These are phyloP conservation scores for Aphis gossypii DNA, from an alignment of 1,140 invertebrate species.

Conservation along the genomic window DNA sequence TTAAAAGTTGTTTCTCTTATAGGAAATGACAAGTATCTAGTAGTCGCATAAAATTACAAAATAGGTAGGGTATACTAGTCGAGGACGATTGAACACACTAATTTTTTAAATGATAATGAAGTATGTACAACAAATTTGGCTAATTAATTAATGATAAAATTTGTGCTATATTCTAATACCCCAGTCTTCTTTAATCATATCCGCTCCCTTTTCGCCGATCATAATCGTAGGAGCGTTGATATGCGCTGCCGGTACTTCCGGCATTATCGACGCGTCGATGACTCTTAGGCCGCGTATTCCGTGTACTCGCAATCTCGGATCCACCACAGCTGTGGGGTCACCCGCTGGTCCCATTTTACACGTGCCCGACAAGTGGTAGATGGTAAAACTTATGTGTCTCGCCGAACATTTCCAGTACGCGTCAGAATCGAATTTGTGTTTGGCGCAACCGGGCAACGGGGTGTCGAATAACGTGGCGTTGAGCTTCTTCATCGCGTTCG, in stretches of 20 bases:
- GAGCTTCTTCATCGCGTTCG: constrained; percentile 71
- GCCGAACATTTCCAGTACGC: constrained; percentile 75
- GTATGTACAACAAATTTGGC: not conserved
- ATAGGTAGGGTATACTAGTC: not conserved
- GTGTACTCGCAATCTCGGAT: constrained; percentile 70
- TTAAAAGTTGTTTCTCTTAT: not conserved
- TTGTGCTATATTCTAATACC: constrained; percentile 60
- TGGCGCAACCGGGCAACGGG: constrained; percentile 65
- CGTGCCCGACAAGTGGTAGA: constrained; percentile 68
- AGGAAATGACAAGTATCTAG: not conserved
- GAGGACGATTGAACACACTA: not conserved
- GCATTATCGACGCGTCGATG: constrained; percentile 81
- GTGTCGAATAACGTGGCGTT: constrained; percentile 67
- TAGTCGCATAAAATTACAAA: not conserved
- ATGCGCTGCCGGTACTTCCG: constrained; percentile 77
- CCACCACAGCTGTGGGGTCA: constrained; percentile 71
- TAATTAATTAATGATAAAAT: not conserved
- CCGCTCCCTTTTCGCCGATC: constrained; percentile 80
- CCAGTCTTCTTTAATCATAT: constrained; percentile 72
- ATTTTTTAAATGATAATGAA: not conserved
- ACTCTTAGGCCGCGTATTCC: constrained; percentile 76
- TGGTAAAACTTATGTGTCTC: constrained; percentile 64
- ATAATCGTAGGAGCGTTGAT: constrained; percentile 79
- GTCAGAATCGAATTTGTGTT: constrained; percentile 68
- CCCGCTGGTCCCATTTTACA: constrained; percentile 73